These are phyloP conservation scores for Platycnemis pennipes DNA, from an alignment of 2,888 invertebrate species.

Conservation along the genomic window DNA sequence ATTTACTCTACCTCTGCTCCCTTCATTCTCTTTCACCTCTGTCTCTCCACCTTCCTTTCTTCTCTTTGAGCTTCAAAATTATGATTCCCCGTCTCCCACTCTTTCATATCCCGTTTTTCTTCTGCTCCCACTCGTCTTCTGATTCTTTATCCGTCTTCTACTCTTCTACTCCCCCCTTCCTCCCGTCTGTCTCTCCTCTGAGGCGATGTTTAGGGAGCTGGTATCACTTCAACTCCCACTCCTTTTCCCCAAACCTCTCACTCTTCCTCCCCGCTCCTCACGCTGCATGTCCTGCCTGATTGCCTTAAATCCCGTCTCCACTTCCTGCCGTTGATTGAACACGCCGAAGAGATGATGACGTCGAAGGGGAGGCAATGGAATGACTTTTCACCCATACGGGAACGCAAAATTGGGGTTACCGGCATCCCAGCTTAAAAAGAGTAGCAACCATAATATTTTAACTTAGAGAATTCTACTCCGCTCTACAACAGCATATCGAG, in stretches of 20 bases:
- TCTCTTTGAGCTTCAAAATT: not conserved
- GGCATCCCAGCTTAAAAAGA: not conserved
- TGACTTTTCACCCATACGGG: not conserved
- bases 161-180: not conserved
- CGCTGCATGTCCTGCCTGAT: slow-evolving; percentile 8
- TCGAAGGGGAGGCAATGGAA: not conserved
- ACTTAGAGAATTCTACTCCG: no score
- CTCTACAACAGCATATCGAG: no score
- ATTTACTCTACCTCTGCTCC: not conserved
- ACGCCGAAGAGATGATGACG: not conserved
- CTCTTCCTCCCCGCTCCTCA: not conserved
- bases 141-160: not conserved
- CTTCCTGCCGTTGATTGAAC: slow-evolving; percentile 28
- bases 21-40: not conserved
- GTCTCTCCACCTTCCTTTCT: not conserved
- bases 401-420: not conserved
- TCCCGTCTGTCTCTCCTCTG: not conserved
- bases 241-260: no score
- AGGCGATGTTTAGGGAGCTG: not conserved
- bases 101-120: not conserved
- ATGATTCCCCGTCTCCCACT: not conserved
- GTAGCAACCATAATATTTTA: not conserved
- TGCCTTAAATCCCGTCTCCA: slow-evolving; percentile 6
- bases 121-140: not conserved
- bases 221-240: no score